Conservation (phyloP, 2,797 vertebrate species). For the Propithecus perrieri region DNA sequence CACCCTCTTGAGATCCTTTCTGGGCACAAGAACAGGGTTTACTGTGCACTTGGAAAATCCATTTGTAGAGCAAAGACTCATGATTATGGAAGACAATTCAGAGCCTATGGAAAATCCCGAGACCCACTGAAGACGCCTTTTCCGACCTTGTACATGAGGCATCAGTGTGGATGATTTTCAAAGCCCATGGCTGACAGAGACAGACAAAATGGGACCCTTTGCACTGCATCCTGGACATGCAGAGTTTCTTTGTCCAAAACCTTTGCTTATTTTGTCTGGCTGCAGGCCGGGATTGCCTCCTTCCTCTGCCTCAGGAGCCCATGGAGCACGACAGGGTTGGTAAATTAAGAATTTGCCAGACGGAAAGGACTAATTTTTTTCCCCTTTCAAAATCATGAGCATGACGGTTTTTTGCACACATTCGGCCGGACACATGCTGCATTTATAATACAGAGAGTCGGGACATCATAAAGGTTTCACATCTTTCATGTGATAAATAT, state of each 20-base stretch:
- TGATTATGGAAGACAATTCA: not conserved
- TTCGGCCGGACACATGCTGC: not conserved
- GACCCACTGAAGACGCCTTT: not conserved
- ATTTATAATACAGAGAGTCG: slow-evolving; percentile 9
- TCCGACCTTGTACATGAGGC: not conserved
- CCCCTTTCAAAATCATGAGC: slow-evolving; percentile 48
- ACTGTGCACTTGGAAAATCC: not conserved
- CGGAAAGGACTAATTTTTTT: slow-evolving; percentile 39
- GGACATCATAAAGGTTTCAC: slow-evolving; percentile 32
- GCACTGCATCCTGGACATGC: not conserved
- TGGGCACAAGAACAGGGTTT: not conserved
- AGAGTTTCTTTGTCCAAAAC: slow-evolving; percentile 39
- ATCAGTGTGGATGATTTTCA: not conserved
- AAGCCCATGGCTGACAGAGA: not conserved
- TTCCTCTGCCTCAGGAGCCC: not conserved
- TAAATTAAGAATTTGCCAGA: slow-evolving; percentile 53
- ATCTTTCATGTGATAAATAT: slow-evolving; percentile 75
- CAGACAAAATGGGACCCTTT: not conserved
- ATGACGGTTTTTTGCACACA: not conserved
- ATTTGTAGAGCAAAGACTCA: not conserved
- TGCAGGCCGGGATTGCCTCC: not conserved
- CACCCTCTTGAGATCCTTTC: not conserved
- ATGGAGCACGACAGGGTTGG: not conserved
- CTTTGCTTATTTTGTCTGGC: not conserved
- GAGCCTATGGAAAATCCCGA: not conserved